These are phyloP conservation scores for Papilio protenor DNA, from an alignment of 2,888 invertebrate species.

Conservation along the genomic window DNA sequence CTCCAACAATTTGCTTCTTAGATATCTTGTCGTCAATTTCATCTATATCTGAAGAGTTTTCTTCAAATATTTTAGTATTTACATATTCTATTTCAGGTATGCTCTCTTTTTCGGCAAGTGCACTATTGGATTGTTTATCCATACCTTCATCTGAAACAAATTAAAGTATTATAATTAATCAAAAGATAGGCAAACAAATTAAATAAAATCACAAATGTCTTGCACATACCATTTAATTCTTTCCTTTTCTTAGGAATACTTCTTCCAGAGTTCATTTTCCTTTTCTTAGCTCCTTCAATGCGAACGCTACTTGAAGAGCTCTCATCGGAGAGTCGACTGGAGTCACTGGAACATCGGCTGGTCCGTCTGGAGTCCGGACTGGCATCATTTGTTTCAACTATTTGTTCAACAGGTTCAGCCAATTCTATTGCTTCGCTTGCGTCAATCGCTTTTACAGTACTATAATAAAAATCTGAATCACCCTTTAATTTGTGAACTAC, in stretches of 20 bases:
- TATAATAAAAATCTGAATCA: slow-evolving; percentile 80
- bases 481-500: slow-evolving; percentile 85
- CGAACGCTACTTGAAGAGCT: slow-evolving; percentile 72
- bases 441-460: slow-evolving; percentile 77
- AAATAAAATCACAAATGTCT: slow-evolving; percentile 32
- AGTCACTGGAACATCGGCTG: slow-evolving; percentile 78
- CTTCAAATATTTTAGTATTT: slow-evolving; percentile 71
- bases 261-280: slow-evolving; percentile 65
- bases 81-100: slow-evolving; percentile 59
- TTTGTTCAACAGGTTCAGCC: slow-evolving; percentile 60
- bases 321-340: slow-evolving; percentile 76
- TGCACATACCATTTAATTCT: slow-evolving; percentile 60
- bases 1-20: slow-evolving; percentile 56
- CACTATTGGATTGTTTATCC: slow-evolving; percentile 56
- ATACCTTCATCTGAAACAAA: slow-evolving; percentile 63
- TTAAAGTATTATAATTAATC: slow-evolving; percentile 1
- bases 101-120: slow-evolving; percentile 55
- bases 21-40: slow-evolving; percentile 67
- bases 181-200: slow-evolving; percentile 5
- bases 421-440: slow-evolving; percentile 72
- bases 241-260: slow-evolving; percentile 62
- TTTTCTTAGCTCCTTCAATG: slow-evolving; percentile 67
- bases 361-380: slow-evolving; percentile 72
- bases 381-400: slow-evolving; percentile 59
- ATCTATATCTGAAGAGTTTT: slow-evolving; percentile 79